Percentiles rank a stretch among this genome's conserved stretches.
phyloP scores from a whole-genome alignment of 2,888 invertebrate species.

The Dicyrtoma fusca region DNA sequence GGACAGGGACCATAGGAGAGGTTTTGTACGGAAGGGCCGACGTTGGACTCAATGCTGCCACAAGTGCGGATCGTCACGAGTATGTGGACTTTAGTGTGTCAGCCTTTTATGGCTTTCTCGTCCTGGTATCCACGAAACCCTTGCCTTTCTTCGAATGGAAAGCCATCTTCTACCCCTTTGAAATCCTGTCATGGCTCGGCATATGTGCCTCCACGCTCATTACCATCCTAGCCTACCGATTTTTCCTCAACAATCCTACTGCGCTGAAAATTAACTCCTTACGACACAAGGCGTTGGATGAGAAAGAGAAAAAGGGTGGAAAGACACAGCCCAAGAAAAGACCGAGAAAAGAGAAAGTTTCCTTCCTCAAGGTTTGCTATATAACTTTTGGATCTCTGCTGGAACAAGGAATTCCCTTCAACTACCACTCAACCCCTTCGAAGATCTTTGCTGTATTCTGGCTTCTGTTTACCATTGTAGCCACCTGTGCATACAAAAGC shows the following conservation, averaged over 20 bases:
- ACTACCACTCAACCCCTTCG: constrained; percentile 41
- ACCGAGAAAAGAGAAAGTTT: constrained; percentile 34
- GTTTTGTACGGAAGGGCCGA: constrained; percentile 47
- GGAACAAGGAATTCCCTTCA: constrained; percentile 52
- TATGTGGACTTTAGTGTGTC: constrained; percentile 48
- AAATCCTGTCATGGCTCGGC: constrained; percentile 42
- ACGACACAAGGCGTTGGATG: neutral
- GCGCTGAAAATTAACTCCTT: too few species aligned
- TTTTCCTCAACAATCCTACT: constrained; percentile 45
- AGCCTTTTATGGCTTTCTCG: constrained; percentile 52
- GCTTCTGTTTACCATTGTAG: constrained; percentile 50
- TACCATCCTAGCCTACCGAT: constrained; percentile 40
- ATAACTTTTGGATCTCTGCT: constrained; percentile 49
- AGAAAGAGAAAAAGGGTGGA: neutral
- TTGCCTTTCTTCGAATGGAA: constrained; percentile 52
- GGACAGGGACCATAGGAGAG: constrained; percentile 55
- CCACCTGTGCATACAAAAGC: constrained; percentile 48
- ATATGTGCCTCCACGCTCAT: constrained; percentile 40
- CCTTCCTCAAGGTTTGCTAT: constrained; percentile 45
- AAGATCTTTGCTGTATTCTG: constrained; percentile 49
- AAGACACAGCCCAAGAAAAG: neutral
- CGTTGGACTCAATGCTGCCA: constrained; percentile 51
- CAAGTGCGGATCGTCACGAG: constrained; percentile 46
- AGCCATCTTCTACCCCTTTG: constrained; percentile 54
- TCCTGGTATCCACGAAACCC: constrained; percentile 53